Evolutionary conservation across 2,113 vertebrate species (phyloP), one percentile per base, ranked within the genome.

Genomic region (Nesoenas mayeri): DNA sequence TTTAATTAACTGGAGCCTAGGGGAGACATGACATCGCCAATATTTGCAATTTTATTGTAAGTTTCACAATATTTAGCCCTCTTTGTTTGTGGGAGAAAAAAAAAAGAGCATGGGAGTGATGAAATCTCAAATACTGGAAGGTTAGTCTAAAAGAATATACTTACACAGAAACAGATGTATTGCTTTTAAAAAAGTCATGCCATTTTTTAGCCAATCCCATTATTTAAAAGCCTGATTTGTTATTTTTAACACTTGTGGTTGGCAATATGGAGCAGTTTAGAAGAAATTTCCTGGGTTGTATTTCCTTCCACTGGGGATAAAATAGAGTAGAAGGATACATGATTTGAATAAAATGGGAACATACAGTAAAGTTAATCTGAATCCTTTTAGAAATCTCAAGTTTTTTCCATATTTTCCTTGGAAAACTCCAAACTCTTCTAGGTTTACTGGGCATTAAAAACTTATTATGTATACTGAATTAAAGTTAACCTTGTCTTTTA

Each of bases 1-100:
- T 94, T 94, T 92, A 87, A 47, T 94, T 93, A 92, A 87, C 91
- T 36, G 61, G 48, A 77, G 58, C 85, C 53, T 32, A 7, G 14
- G 53, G 32, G 56, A 87, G 40, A 82, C 25, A 42, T 53, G 57
- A 50, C 34, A 82, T 48, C 10, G 29, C 53, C 34, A 84, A 75
- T 89, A 83, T 69, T 93, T 92, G 36, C 79, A 26, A 75, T 82
- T 91, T 79, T 75, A 22, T 57, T 69, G 5, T 54, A 79, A 81
- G 34, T 56, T 93, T 75, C 56, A 72, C 47, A 89, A 69, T 85
- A 94, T 81, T 72, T 92, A 78, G 12, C 10, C 28, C 8, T 85
- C 38, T 53, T 31, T 48, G 26, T 75, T 67, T 89, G 13, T 25
- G 17, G 25, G 3, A 2, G 0, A 0, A 6, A 34, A 34, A 20